Base-by-base conservation (phyloP, 1,140 invertebrate genomes). In the Drosophila ananassae region DNA sequence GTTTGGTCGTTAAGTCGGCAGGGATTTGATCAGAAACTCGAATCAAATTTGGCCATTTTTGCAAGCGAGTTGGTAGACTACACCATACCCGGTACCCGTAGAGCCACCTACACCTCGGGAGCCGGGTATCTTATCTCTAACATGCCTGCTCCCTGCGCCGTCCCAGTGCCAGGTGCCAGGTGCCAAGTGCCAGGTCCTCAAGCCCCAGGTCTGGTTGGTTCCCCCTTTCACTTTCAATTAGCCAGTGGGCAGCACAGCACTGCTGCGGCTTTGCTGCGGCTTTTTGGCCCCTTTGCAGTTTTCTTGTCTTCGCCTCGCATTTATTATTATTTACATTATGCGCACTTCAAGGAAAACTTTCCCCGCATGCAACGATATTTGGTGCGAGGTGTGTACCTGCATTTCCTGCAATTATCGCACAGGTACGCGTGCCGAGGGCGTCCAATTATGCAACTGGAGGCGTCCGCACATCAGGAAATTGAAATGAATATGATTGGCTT, bases 181-280 rank as follows among this genome's bases (percentile, higher is more conserved):
- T 17, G 17, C 17, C 24, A 22, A 48, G 48, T 50, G 17, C 10
- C 22, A 59, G 9, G 21, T 22, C 44, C 44, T 47, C 44, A 22
- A 3, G 59, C 28, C 17, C 13, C n/a, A 46, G 34, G 72, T 47
- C 54, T 66, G 54, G 53, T 77, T 66, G 54, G 53, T 77, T 60
- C 58, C 76, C 71, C 67, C 76, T 77, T 84, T 84, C 71, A 69
- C 66, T 84, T 79, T 79, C 73, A 84, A 73, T 84, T 84, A 83
- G 66, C 80, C 76, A 67, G 53, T 82, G 78, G 79, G 79, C 79
- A 77, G 61, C 73, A 73, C 78, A 77, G 61, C 48, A 37, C 44
- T 69, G 41, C 6, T 46, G 52, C 44, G 56, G 46, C 51, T 58
- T 61, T 55, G 17, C 53, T 17, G 17, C 17, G 17, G 17, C 17